phyloP scores from a whole-genome alignment of 2,113 vertebrate genomes.

The Nothocercus julius region DNA sequence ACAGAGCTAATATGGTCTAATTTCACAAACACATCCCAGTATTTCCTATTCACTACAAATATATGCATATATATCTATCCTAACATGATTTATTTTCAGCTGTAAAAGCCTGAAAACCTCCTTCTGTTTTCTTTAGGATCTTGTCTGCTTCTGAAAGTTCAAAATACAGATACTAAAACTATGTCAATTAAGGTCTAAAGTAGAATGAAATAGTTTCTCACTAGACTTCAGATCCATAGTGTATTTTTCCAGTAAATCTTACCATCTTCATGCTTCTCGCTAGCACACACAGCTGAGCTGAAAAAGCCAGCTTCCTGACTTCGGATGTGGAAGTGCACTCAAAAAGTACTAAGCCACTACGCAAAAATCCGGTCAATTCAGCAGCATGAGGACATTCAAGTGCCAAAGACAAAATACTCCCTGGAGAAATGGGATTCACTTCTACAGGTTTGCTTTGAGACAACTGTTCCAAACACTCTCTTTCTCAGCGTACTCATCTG shows the following conservation, averaged over 20 bases:
- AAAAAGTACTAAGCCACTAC: background rate
- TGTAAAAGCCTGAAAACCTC: background rate
- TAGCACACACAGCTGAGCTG: fast-evolving
- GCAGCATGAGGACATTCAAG: background rate
- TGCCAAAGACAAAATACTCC: background rate
- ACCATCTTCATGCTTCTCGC: background rate
- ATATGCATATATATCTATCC: fast-evolving
- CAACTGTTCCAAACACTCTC: background rate
- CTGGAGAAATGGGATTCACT: background rate
- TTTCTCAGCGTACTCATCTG: background rate
- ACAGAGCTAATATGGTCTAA: background rate
- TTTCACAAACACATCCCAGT: background rate
- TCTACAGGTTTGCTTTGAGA: background rate
- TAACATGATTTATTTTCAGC: background rate
- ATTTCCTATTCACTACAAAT: background rate
- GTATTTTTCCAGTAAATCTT: background rate
- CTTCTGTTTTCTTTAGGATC: background rate
- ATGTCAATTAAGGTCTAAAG: background rate
- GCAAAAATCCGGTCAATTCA: background rate
- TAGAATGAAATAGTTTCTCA: background rate
- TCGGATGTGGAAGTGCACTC: background rate
- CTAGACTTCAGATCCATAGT: background rate
- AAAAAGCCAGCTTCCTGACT: background rate
- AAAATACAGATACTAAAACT: background rate
- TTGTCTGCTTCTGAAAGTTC: background rate